A percentile compares a stretch with the other conserved stretches of the same genome.
Conservation (phyloP, 2,113 vertebrate species). For the Plecturocebus donacophilus region DNA sequence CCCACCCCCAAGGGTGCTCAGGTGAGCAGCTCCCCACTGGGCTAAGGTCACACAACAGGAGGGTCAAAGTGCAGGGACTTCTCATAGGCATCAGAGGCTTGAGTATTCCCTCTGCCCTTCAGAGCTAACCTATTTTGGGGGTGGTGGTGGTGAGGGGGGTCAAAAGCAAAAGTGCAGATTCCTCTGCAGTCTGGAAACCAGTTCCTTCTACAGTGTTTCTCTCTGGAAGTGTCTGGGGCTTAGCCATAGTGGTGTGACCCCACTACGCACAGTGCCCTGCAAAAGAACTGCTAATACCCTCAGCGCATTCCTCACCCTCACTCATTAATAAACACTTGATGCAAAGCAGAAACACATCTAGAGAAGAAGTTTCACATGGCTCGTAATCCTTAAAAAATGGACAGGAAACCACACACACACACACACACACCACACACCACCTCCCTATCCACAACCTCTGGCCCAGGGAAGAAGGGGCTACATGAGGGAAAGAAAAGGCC, state of each 20-base stretch:
- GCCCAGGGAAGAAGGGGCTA: not conserved
- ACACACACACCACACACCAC: rapidly evolving
- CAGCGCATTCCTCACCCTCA: not conserved
- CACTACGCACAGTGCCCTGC: not conserved
- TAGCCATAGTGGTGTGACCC: not conserved
- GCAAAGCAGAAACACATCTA: not conserved
- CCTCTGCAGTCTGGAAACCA: slow-evolving; percentile 34
- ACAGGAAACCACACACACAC: not conserved
- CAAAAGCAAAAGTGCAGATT: slow-evolving; percentile 74
- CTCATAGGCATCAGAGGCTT: not conserved
- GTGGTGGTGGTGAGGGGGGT: slow-evolving; percentile 41
- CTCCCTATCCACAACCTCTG: not conserved
- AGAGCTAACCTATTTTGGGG: not conserved
- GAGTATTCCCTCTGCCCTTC: slow-evolving; percentile 1
- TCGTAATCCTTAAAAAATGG: slow-evolving; percentile 47
- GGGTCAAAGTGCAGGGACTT: not conserved
- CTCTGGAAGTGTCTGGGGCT: not conserved
- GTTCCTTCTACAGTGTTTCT: slow-evolving; percentile 19
- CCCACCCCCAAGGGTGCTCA: rapidly evolving
- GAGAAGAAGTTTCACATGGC: slow-evolving; percentile 1
- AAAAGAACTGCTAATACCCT: not conserved
- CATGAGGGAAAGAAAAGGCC: not conserved
- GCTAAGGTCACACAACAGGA: not conserved
- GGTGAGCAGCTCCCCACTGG: not conserved
- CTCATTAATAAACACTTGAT: slow-evolving; percentile 49